Percentiles rank a stretch among this genome's conserved stretches.
Conservation (phyloP, 1,140 invertebrate species). For the Mamestra configurata region DNA sequence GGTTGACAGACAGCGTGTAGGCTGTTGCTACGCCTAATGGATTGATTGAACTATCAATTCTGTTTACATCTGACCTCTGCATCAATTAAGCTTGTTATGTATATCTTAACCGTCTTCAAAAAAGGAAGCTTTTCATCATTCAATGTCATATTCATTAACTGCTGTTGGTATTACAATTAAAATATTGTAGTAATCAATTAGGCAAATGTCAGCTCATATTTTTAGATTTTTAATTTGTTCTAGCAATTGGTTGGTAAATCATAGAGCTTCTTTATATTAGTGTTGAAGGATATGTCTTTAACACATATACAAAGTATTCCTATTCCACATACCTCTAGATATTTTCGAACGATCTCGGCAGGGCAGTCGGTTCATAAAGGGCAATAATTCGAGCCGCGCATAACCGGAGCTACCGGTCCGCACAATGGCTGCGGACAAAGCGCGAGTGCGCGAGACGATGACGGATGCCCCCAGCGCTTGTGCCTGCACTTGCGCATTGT, state of each 20-base stretch:
- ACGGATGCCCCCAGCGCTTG: constrained; percentile 67
- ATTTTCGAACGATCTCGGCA: constrained; percentile 30
- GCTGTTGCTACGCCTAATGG: constrained; percentile 48
- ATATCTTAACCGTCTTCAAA: constrained; percentile 26
- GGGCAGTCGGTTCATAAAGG: constrained; percentile 61
- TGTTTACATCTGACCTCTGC: constrained; percentile 49
- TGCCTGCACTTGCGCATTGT: constrained; percentile 50
- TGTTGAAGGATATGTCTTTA: not conserved
- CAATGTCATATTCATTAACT: constrained; percentile 44
- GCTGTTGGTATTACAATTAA: constrained; percentile 16
- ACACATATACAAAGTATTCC: constrained; percentile 2
- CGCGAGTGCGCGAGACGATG: constrained; percentile 68
- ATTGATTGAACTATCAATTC: constrained; percentile 50
- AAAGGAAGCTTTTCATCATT: constrained; percentile 43
- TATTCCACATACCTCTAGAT: constrained; percentile 22
- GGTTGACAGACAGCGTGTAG: constrained; percentile 45
- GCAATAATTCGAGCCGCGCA: constrained; percentile 68
- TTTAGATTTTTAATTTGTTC: not conserved
- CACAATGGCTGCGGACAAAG: constrained; percentile 66
- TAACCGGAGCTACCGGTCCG: constrained; percentile 75
- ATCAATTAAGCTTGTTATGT: constrained; percentile 49
- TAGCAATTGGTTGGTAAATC: not conserved
- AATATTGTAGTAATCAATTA: constrained; percentile 34
- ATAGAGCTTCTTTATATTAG: not conserved
- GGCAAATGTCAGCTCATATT: not conserved